These are phyloP conservation scores for Hozukius guyotensis DNA, from an alignment of 2,797 vertebrate species.

Conservation along the genomic window DNA sequence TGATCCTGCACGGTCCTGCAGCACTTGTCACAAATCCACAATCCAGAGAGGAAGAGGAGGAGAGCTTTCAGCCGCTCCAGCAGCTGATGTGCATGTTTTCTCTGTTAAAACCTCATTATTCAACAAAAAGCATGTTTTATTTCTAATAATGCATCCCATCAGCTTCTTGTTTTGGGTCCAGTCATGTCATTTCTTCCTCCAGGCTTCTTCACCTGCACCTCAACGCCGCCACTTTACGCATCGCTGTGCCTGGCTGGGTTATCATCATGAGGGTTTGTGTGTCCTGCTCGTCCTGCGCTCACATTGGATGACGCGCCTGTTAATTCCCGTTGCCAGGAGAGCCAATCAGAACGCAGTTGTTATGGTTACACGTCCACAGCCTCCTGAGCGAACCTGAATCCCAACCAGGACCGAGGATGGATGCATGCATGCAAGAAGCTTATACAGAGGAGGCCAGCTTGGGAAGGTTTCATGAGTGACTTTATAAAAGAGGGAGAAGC, in stretches of 20 bases:
- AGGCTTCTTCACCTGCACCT: slow-evolving; percentile 75
- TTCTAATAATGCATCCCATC: slow-evolving; percentile 80
- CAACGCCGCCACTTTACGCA: slow-evolving; percentile 87
- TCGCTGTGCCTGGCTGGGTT: slow-evolving; percentile 86
- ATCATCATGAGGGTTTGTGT: slow-evolving; percentile 57
- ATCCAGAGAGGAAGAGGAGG: slow-evolving; percentile 50
- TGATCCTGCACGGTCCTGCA: slow-evolving; percentile 18
- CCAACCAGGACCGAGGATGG: too few relatives aligned
- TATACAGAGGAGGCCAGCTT: too few relatives aligned
- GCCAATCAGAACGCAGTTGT: too few relatives aligned
- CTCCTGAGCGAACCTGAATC: too few relatives aligned
- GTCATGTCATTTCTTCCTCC: slow-evolving; percentile 52
- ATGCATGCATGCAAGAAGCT: too few relatives aligned
- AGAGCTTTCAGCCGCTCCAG: slow-evolving; percentile 44
- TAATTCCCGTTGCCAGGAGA: too few relatives aligned
- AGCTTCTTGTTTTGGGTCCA: slow-evolving; percentile 63
- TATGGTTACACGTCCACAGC: too few relatives aligned
- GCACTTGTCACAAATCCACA: slow-evolving; percentile 73
- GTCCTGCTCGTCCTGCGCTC: slow-evolving; percentile 84
- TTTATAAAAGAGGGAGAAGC: too few relatives aligned
- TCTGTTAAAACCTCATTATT: slow-evolving; percentile 26
- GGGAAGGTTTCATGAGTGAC: too few relatives aligned
- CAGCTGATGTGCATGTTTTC: slow-evolving; percentile 52
- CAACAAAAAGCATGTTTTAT: slow-evolving; percentile 44
- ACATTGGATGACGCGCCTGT: slow-evolving; percentile 80